Percentiles rank a stretch among this genome's conserved stretches.
phyloP scores from a whole-genome alignment of 2,797 vertebrate genomes.

The Dallia pectoralis region DNA sequence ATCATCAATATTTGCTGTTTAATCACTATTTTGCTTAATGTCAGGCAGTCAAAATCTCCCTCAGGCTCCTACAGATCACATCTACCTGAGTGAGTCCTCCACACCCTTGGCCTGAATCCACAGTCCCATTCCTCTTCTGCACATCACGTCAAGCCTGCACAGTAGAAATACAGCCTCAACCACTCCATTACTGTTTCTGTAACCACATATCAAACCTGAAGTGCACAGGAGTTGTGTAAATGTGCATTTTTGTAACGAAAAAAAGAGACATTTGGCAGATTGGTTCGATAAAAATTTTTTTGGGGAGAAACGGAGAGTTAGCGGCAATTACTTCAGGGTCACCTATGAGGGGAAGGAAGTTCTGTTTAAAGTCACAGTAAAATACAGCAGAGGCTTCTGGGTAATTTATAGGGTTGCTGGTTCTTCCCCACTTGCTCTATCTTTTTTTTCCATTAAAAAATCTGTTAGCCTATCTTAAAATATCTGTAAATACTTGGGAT shows the following conservation, averaged over 20 bases:
- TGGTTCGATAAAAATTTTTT: not conserved
- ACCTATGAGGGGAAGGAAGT: not conserved
- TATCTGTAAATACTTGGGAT: too few species aligned
- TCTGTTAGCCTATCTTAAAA: too few species aligned
- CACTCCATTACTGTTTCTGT: not conserved
- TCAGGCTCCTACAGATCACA: not conserved
- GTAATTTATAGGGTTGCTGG: slow-evolving; percentile 16
- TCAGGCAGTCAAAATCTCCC: not conserved
- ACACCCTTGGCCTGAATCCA: slow-evolving; percentile 1
- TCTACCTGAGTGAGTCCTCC: not conserved
- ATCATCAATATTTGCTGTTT: slow-evolving; percentile 10
- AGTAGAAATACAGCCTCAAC: slow-evolving; percentile 1
- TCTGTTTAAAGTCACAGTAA: slow-evolving; percentile 14
- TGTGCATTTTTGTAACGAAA: not conserved
- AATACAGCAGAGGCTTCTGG: slow-evolving; percentile 6
- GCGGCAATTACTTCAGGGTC: not conserved
- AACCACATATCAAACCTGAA: not conserved
- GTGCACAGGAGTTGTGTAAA: not conserved
- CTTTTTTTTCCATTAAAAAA: slow-evolving; percentile 11
- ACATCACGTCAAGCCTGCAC: slow-evolving; percentile 1
- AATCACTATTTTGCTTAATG: not conserved
- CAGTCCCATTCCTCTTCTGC: not conserved
- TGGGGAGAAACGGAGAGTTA: not conserved
- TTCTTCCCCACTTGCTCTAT: not conserved
- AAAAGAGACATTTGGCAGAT: not conserved